Evolutionary conservation across 2,888 invertebrate species (phyloP).

Genomic region (Dioctria linearis): DNA sequence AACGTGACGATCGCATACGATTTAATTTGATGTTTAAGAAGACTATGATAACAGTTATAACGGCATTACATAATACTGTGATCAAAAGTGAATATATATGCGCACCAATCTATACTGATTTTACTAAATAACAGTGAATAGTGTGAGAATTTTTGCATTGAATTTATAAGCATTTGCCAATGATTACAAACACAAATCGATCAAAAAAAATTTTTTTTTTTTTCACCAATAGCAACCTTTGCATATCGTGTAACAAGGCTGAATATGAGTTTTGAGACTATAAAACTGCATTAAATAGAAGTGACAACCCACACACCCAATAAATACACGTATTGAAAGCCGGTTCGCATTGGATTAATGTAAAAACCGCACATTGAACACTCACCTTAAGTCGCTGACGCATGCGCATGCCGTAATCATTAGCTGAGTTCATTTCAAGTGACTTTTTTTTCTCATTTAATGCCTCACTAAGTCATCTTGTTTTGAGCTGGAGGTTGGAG

Average conservation of each 20-base stretch:
- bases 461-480: slow-evolving; percentile 21
- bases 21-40: slow-evolving; percentile 9
- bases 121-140: too few species aligned
- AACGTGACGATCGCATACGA: slow-evolving; percentile 20
- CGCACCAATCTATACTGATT: too few species aligned
- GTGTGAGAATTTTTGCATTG: too few species aligned
- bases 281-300: not conserved
- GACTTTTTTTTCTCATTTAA: not conserved
- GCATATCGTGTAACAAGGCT: not conserved
- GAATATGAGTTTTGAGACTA: too few species aligned
- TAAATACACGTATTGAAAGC: not conserved
- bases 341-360: slow-evolving; percentile 21
- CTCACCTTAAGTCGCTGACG: slow-evolving; percentile 24
- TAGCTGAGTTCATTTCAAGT: not conserved
- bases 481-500: not conserved
- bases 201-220: too few species aligned
- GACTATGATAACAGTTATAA: slow-evolving; percentile 27
- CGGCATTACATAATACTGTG: slow-evolving; percentile 4
- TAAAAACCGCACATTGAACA: slow-evolving; percentile 21
- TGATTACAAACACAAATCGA: too few species aligned
- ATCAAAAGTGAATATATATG: not conserved
- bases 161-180: too few species aligned
- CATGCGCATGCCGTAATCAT: slow-evolving; percentile 25
- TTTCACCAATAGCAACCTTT: not conserved
- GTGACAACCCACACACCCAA: slow-evolving; percentile 1